These are phyloP conservation scores for Conger conger DNA, from an alignment of 2,113 vertebrate genomes.

Conservation along the genomic window DNA sequence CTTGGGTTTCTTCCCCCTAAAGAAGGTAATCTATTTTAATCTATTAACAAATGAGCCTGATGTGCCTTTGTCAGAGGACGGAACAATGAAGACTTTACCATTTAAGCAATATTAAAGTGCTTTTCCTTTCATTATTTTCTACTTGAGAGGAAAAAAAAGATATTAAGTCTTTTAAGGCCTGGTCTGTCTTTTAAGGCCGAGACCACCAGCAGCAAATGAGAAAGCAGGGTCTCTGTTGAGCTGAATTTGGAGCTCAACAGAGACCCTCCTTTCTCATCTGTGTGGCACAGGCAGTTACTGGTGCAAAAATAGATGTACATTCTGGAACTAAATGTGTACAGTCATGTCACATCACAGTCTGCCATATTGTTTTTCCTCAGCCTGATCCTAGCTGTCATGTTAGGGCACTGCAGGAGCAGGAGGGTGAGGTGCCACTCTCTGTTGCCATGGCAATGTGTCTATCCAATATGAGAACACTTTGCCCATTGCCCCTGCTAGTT, in stretches of 20 bases:
- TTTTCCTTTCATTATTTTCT: too few species aligned
- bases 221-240: too few species aligned
- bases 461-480: background rate
- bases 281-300: too few species aligned
- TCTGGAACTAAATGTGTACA: background rate
- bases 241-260: too few species aligned
- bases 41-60: background rate
- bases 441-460: background rate
- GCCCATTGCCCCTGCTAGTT: background rate
- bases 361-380: background rate
- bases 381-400: background rate
- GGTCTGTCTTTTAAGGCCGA: too few species aligned
- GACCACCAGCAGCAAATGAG: too few species aligned
- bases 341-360: background rate
- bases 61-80: background rate
- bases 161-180: too few species aligned
- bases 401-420: background rate
- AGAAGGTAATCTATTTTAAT: background rate
- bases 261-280: too few species aligned
- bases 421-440: background rate
- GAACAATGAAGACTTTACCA: background rate
- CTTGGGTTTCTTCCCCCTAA: background rate
- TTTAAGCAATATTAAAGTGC: too few species aligned
- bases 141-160: too few species aligned
- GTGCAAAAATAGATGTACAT: too few species aligned